phyloP scores from a whole-genome alignment of 1,140 invertebrate genomes.

The Eciton burchellii region DNA sequence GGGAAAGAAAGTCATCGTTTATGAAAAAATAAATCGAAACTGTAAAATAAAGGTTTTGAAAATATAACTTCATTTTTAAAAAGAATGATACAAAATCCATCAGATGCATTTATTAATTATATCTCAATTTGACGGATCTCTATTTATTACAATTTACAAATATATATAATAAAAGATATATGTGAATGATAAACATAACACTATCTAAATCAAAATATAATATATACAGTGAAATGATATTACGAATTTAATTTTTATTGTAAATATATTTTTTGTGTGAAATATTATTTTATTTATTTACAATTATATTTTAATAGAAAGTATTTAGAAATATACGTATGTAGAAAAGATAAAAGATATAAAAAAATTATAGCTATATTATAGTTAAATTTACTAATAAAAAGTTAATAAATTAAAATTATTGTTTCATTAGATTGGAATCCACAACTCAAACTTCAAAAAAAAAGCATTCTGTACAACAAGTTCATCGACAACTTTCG shows the following conservation, averaged over 20 bases:
- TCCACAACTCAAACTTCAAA: slow-evolving; percentile 64
- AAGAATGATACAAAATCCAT: no score
- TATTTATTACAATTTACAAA: no score
- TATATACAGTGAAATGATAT: not conserved
- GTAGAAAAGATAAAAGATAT: not conserved
- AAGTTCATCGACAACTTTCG: slow-evolving; percentile 40
- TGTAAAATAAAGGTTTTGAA: no score
- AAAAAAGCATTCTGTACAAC: slow-evolving; percentile 63
- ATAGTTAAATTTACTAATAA: no score
- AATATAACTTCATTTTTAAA: no score
- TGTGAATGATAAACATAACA: no score
- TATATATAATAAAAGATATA: no score
- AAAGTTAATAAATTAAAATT: no score
- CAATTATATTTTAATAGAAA: not conserved
- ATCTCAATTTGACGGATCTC: no score
- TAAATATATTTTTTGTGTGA: not conserved
- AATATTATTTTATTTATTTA: slow-evolving; percentile 1
- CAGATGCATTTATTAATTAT: no score
- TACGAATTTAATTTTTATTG: not conserved
- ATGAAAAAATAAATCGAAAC: no score
- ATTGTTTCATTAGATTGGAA: slow-evolving; percentile 64
- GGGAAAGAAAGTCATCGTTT: no score
- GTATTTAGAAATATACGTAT: not conserved
- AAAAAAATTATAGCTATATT: not conserved
- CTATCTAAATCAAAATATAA: not conserved